Conservation (phyloP, 2,888 invertebrate genomes). For the Smittia aterrima region DNA sequence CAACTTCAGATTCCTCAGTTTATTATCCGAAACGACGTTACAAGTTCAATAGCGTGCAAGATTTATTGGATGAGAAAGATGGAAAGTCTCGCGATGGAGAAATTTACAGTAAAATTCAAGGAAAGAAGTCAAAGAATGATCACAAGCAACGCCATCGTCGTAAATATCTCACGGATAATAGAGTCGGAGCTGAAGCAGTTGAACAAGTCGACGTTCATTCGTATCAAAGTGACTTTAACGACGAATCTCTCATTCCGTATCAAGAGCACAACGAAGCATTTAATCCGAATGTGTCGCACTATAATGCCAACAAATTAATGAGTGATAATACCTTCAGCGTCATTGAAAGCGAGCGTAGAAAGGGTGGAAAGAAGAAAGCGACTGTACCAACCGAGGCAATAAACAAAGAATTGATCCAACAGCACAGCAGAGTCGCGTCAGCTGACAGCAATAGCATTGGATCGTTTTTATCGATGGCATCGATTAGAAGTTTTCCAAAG, state of each 20-base stretch:
- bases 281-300: conserved; percentile 47
- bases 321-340: conserved; percentile 26
- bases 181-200: conserved; percentile 53
- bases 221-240: conserved; percentile 25
- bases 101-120: conserved; percentile 49
- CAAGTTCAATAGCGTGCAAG: conserved; percentile 49
- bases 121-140: conserved; percentile 46
- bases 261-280: conserved; percentile 51
- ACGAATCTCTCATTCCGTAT: conserved; percentile 47
- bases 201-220: conserved; percentile 49
- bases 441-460: conserved; percentile 61
- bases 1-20: conserved; percentile 53
- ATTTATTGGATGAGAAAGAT: conserved; percentile 51
- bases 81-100: conserved; percentile 46
- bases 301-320: conserved; percentile 42
- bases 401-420: conserved; percentile 43
- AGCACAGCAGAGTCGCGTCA: not conserved
- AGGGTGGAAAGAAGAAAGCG: conserved; percentile 19
- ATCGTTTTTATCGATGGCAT: conserved; percentile 82
- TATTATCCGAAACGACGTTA: conserved; percentile 53
- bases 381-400: conserved; percentile 52
- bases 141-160: conserved; percentile 51
- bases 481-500: conserved; percentile 80
- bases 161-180: conserved; percentile 52
- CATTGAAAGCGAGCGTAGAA: conserved; percentile 28